Base-by-base conservation (phyloP, 2,113 vertebrate species). In the Mormyrus lacerda region DNA sequence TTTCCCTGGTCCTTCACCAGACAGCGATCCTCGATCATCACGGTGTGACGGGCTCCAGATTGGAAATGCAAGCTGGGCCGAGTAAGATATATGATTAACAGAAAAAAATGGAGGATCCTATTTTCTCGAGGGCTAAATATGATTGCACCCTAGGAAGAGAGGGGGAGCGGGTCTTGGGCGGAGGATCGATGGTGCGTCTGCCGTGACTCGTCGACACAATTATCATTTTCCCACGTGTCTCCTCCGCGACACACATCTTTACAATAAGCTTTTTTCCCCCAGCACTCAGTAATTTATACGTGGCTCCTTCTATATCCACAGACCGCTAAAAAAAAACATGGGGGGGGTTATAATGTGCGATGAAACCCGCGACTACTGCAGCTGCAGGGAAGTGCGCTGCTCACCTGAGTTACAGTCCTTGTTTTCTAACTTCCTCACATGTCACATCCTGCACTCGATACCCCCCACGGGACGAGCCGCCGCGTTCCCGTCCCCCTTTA, bases 51-150 rank as follows among this genome's bases (percentile, higher is more conserved):
- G 73, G 73, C 73, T 79, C 73, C 73, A 42, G 73, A 79, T 79
- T 79, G 73, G 73, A 79, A 79, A 79, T 45, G 82, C 82, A 84
- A 84, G 82, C 82, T 84, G 82, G 7, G 19, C 42, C 39, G 82
- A 84, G 42, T 84, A 84, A 84, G 82, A 47, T 47, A 44, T 84
- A 47, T 47, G 82, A 84, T 84, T 84, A 84, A 47, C 82, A 84
- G 42, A 84, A 84, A 44, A 76, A 42, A 76, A 76, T 42, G 73
- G 73, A 24, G 42, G 44, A 84, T 24, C 44, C 82, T 84, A 44
- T 45, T 84, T 47, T 84, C 42, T 84, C 42, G 11, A 45, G 82
- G 82, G 82, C 82, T 84, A 47, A 84, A 84, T 84, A 47, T 84
- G 73, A 76, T 76, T 76, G 73, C 73, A 17, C 73, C 82, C 82